A percentile compares a stretch with the other conserved stretches of the same genome.
These are phyloP conservation scores for Bombyx huttoni DNA, from an alignment of 2,888 invertebrate species.

Conservation along the genomic window DNA sequence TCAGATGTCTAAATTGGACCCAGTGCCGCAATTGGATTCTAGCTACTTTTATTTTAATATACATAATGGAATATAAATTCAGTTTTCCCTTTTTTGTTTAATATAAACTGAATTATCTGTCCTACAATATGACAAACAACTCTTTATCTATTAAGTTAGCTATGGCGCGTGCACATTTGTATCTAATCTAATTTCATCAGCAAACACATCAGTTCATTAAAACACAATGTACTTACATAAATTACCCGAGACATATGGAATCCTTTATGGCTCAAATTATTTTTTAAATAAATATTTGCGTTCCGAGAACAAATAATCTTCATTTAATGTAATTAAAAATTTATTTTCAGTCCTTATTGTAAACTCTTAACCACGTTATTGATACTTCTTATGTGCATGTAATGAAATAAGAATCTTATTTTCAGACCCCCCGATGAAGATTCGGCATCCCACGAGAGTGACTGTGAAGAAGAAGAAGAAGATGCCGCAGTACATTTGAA, in stretches of 20 bases:
- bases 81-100: neutral
- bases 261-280: slow-evolving; percentile 16
- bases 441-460: slow-evolving; percentile 81
- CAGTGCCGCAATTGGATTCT: no score
- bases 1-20: no score
- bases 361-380: no score
- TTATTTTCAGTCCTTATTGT: neutral
- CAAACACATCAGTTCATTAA: slow-evolving; percentile 10
- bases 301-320: neutral
- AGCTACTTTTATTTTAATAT: no score
- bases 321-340: neutral
- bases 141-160: neutral
- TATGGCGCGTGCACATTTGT: neutral
- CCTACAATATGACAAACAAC: neutral
- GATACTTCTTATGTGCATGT: no score
- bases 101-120: neutral
- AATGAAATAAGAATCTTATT: neutral
- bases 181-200: neutral
- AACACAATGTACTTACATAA: slow-evolving; percentile 15
- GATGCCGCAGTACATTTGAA: slow-evolving; percentile 80
- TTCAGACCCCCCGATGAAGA: slow-evolving; percentile 82
- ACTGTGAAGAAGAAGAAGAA: slow-evolving; percentile 79
- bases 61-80: no score
- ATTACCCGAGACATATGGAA: slow-evolving; percentile 26
- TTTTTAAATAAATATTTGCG: slow-evolving; percentile 14